A percentile compares a stretch with the other conserved stretches of the same genome.
These are phyloP conservation scores for Rhimphoctona megacephalus DNA, from an alignment of 2,888 invertebrate genomes.

Conservation along the genomic window DNA sequence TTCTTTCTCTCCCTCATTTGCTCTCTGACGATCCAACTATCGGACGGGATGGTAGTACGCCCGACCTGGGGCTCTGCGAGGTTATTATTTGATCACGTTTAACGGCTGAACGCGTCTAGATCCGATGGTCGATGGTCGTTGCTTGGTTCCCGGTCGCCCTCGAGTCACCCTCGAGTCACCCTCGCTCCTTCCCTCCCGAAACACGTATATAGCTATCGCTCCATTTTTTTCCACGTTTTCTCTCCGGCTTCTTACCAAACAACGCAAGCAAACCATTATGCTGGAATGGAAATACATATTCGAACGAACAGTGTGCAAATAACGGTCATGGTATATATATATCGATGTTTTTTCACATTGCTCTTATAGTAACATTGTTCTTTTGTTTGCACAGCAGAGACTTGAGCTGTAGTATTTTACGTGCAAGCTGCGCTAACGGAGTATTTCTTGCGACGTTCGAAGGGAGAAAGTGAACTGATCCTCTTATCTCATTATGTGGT, in stretches of 20 bases:
- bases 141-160: constrained; percentile 47
- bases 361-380: not conserved
- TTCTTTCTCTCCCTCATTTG: constrained; percentile 38
- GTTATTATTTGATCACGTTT: constrained; percentile 72
- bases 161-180: constrained; percentile 27
- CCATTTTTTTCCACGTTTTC: constrained; percentile 25
- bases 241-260: constrained; percentile 43
- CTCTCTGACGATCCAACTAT: constrained; percentile 45
- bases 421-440: not conserved
- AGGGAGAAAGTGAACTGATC: not conserved
- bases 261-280: constrained; percentile 21
- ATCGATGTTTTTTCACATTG: not conserved
- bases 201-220: not conserved
- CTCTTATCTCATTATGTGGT: not conserved
- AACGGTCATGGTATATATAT: not conserved
- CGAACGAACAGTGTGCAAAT: constrained; percentile 13
- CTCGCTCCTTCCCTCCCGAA: constrained; percentile 46
- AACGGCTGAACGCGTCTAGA: constrained; percentile 66
- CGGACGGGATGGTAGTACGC: constrained; percentile 43
- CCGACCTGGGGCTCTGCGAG: constrained; percentile 68
- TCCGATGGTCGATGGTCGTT: constrained; percentile 64
- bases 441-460: not conserved
- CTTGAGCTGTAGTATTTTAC: not conserved
- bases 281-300: constrained; percentile 25
- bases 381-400: not conserved